Conservation (phyloP, 1,140 invertebrate species). For the Lasaia peninsularis region DNA sequence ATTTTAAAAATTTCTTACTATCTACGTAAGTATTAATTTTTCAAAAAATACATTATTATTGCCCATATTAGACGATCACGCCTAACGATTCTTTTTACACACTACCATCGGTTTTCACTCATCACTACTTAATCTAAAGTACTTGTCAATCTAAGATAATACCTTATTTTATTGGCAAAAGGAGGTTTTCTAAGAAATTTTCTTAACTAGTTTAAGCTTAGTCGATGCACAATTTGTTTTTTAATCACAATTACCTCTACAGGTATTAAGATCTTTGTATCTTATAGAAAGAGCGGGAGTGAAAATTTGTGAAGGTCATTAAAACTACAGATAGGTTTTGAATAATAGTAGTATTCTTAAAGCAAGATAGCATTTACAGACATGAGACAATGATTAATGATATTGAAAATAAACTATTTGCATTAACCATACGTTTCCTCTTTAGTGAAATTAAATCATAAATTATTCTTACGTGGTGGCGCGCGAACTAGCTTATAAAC, state of each 20-base stretch:
- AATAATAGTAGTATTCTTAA: too few species aligned
- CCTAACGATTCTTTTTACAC: neutral
- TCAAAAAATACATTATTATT: neutral
- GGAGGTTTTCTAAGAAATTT: neutral
- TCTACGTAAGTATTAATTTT: neutral
- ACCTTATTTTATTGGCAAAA: conserved; percentile 9
- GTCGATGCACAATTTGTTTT: neutral
- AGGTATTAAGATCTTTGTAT: neutral
- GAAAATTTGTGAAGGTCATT: too few species aligned
- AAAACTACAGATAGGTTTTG: too few species aligned
- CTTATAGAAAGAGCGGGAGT: too few species aligned
- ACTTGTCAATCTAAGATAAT: neutral
- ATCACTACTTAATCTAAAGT: neutral
- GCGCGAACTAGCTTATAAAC: too few species aligned
- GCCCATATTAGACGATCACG: conserved; percentile 1
- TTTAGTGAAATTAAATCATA: too few species aligned
- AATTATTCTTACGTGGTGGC: too few species aligned
- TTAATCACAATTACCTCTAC: neutral
- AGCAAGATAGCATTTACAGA: too few species aligned
- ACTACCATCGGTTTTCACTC: neutral
- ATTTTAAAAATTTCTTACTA: neutral
- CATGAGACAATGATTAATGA: too few species aligned
- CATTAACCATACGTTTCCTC: too few species aligned
- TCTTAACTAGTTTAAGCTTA: neutral
- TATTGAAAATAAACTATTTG: too few species aligned